A percentile compares a stretch with the other conserved stretches of the same genome.
Conservation (phyloP, 2,888 invertebrate genomes). For the Tupiocoris notatus region DNA sequence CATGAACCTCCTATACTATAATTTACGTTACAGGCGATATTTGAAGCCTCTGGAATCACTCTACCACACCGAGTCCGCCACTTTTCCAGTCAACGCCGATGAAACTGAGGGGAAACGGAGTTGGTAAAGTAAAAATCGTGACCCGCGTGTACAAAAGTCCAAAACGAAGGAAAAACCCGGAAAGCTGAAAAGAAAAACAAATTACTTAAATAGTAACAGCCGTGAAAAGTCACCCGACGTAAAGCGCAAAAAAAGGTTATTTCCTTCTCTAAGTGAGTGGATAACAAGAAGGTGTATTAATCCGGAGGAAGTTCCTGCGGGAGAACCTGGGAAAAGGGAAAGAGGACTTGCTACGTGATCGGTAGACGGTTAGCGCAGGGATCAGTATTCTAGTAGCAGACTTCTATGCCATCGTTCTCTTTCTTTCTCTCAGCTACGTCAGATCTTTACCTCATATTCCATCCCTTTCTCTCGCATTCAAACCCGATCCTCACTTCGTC, state of each 20-base stretch:
- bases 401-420: neutral
- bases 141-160: neutral
- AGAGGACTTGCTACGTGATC: slow-evolving; percentile 26
- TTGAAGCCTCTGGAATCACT: too few relatives aligned
- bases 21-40: too few relatives aligned
- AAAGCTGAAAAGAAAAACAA: slow-evolving; percentile 20
- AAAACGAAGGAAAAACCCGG: neutral
- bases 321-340: neutral
- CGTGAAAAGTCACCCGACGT: slow-evolving; percentile 21
- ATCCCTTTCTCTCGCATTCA: neutral
- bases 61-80: too few relatives aligned
- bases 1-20: too few relatives aligned
- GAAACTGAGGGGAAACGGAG: too few relatives aligned
- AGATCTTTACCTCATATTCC: neutral
- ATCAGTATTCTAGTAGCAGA: slow-evolving; percentile 30
- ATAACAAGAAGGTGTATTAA: slow-evolving; percentile 39
- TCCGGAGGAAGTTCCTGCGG: slow-evolving; percentile 17
- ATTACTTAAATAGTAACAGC: slow-evolving; percentile 34
- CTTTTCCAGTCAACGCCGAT: too few relatives aligned
- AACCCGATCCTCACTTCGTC: neutral
- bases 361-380: slow-evolving; percentile 34
- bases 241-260: slow-evolving; percentile 21
- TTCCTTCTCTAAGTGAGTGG: slow-evolving; percentile 33
- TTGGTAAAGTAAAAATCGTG: neutral
- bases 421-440: neutral